Percentiles rank a stretch among this genome's conserved stretches.
phyloP scores from a whole-genome alignment of 2,113 vertebrate genomes.

The Ginglymostoma cirratum region DNA sequence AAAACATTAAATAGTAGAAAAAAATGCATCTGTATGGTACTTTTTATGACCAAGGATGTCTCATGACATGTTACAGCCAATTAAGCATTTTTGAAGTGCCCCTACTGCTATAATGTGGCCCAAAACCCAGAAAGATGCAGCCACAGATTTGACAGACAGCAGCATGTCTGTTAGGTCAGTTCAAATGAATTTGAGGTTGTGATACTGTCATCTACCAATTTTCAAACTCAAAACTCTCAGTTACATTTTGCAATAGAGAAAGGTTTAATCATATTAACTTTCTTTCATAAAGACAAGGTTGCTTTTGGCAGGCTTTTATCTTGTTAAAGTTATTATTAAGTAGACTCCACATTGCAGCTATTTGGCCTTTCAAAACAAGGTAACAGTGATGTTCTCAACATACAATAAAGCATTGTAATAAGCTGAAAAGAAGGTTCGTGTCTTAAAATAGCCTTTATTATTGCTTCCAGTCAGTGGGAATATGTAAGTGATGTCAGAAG shows the following conservation, averaged over 20 bases:
- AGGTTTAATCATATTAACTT: neutral
- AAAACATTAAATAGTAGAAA: neutral
- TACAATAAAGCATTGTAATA: neutral
- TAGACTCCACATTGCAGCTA: neutral
- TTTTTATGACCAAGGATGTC: neutral
- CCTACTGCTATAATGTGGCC: neutral
- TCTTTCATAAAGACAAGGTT: neutral
- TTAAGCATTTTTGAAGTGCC: neutral
- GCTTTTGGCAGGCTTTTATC: neutral
- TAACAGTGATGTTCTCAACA: neutral
- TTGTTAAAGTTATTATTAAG: neutral
- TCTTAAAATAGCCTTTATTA: neutral
- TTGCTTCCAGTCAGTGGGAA: neutral
- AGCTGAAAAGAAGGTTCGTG: neutral
- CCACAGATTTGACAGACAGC: neutral
- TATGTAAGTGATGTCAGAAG: neutral
- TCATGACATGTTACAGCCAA: neutral
- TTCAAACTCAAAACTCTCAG: conserved; percentile 6
- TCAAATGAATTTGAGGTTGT: neutral
- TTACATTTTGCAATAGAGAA: neutral
- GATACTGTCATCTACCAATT: neutral
- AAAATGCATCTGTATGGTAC: neutral
- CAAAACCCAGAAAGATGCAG: neutral
- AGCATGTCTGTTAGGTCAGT: neutral
- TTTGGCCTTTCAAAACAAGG: neutral